Base-by-base conservation (phyloP, 2,113 vertebrate genomes). In the Sinocyclocheilus anshuiensis region DNA sequence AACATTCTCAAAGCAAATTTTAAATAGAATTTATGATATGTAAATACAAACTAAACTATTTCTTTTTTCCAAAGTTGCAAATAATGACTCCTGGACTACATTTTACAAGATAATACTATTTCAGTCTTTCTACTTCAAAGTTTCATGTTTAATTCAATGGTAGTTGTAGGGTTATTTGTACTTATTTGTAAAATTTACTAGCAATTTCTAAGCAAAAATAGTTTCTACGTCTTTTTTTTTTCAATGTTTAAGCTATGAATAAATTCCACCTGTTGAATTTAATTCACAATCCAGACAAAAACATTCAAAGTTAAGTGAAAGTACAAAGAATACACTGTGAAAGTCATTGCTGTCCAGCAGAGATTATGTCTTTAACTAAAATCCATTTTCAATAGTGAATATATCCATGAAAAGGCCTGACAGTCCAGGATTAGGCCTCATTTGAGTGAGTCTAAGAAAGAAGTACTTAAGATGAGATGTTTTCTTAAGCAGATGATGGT, bases 361-460 rank as follows among this genome's bases (percentile, higher is more conserved):
- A 33, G 48, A 33, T 77, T 53, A 53, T 10, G 16, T 39, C 33
- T 39, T 79, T 61, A 59, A 79, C 33, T 39, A 42, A 79, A 80
- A 45, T 80, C 57, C 57, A 16, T n/a, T 16, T 24, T 80, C 33
- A 63, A 61, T 61, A 20, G 6, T n/a, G 20, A 59, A n/a, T 61
- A 63, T 42, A 63, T 42, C 77, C 53, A 36, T 80, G 55, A 80
- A 80, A 36, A 16, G 3, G 11, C 22, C 55, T 59, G 55, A 42
- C 55, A 42, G 77, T 61, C 55, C 20, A 16, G 55, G 36, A 61
- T 80, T 36, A 80, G 22, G 36, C 36, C 77, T 63, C 33, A 24
- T 39, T 63, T 18, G 77, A 80, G 53, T 77, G 77, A 80, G 53
- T 57, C 26, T 22, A 16, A 77, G 33, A 79, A 61, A 80, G 55